Evolutionary conservation across 2,797 vertebrate species (phyloP).

Genomic region (Rhinogobio ventralis): DNA sequence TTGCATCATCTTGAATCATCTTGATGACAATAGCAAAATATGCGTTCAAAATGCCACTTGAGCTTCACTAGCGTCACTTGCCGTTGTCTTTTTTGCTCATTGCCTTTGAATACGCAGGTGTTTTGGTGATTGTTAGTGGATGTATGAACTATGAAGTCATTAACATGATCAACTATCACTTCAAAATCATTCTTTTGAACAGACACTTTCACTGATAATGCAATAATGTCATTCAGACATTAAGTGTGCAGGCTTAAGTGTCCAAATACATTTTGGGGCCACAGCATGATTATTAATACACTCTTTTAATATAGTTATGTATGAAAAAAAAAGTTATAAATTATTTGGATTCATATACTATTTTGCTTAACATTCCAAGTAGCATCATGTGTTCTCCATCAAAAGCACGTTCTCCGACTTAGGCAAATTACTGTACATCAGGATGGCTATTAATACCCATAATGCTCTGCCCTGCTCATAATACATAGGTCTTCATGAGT

Average conservation of each 20-base stretch:
- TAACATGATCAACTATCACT: background rate
- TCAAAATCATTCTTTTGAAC: background rate
- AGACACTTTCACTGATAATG: background rate
- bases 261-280: background rate
- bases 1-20: background rate
- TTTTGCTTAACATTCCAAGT: background rate
- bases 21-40: background rate
- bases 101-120: background rate
- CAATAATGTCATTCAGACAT: background rate
- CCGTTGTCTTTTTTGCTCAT: background rate
- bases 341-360: background rate
- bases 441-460: background rate
- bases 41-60: background rate
- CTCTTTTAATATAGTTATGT: too few species aligned
- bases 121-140: background rate
- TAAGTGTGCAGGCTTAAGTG: background rate
- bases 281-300: background rate
- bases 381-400: conserved; percentile 26
- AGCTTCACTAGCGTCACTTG: background rate
- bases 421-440: background rate
- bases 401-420: background rate
- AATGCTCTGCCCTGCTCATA: background rate
- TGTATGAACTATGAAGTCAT: background rate
- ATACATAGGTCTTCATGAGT: background rate
- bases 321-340: background rate